phyloP scores from a whole-genome alignment of 2,113 vertebrate species.

The Cyphomyrus plagiostoma region DNA sequence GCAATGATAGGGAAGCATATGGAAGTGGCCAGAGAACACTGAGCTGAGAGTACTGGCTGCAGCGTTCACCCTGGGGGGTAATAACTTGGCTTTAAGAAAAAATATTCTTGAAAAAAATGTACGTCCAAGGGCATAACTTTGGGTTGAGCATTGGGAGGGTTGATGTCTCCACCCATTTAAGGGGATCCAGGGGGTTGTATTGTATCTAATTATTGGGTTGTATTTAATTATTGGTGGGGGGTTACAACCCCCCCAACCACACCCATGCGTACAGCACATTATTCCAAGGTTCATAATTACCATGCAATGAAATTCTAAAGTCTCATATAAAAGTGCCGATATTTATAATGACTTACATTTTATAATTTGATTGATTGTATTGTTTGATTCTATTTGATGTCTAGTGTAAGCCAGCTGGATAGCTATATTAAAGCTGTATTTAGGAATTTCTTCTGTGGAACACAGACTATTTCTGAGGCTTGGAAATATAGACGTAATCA shows the following conservation, averaged over 20 bases:
- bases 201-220: too few relatives aligned
- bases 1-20: background rate
- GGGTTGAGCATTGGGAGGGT: background rate
- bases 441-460: conserved; percentile 27
- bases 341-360: background rate
- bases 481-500: conserved; percentile 29
- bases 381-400: background rate
- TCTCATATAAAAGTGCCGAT: background rate
- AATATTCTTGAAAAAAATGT: background rate
- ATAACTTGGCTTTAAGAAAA: background rate
- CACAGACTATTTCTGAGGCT: background rate
- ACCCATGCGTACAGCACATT: background rate
- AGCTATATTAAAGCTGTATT: conserved; percentile 25
- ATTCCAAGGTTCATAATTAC: background rate
- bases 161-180: background rate
- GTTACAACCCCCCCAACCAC: too few relatives aligned
- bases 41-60: background rate
- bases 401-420: background rate
- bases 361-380: background rate
- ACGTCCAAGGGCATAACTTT: background rate
- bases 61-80: background rate
- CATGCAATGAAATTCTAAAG: background rate
- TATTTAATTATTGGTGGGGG: too few relatives aligned
- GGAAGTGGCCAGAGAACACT: background rate
- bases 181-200: background rate